Conservation (phyloP, 2,797 vertebrate genomes). For the Sylvia borin region DNA sequence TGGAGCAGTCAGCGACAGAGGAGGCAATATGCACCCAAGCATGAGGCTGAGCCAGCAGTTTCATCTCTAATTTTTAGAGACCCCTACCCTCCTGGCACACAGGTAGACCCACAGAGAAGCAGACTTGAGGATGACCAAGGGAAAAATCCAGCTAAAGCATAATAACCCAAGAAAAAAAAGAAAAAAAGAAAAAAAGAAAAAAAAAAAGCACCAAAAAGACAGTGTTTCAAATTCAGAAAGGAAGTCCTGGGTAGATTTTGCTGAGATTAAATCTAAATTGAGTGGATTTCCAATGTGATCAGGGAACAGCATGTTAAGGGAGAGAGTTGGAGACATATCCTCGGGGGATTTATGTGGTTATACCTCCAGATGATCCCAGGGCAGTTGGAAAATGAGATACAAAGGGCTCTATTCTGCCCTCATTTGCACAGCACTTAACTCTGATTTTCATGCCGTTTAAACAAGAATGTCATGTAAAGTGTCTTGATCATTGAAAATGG, state of each 20-base stretch:
- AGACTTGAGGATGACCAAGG: neutral
- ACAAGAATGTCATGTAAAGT: constrained; percentile 27
- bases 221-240: constrained; percentile 22
- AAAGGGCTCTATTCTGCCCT: constrained; percentile 50
- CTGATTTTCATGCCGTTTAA: constrained; percentile 41
- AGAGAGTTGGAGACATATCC: neutral
- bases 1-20: neutral
- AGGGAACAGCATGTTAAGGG: neutral
- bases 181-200: neutral
- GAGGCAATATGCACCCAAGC: neutral
- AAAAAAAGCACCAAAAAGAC: neutral
- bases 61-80: neutral
- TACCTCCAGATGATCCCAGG: constrained; percentile 47
- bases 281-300: constrained; percentile 35
- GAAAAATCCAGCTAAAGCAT: neutral
- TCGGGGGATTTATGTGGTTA: constrained; percentile 23
- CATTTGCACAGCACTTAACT: constrained; percentile 52
- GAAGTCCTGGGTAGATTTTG: constrained; percentile 1
- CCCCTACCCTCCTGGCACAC: neutral
- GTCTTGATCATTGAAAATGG: constrained; percentile 8
- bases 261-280: constrained; percentile 34
- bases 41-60: neutral
- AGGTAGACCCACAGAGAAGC: neutral
- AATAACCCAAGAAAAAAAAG: neutral
- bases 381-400: constrained; percentile 55